Percentiles rank a stretch among this genome's conserved stretches.
Evolutionary conservation across 1,140 invertebrate genomes (phyloP).

Genomic region (Danaus plexippus): DNA sequence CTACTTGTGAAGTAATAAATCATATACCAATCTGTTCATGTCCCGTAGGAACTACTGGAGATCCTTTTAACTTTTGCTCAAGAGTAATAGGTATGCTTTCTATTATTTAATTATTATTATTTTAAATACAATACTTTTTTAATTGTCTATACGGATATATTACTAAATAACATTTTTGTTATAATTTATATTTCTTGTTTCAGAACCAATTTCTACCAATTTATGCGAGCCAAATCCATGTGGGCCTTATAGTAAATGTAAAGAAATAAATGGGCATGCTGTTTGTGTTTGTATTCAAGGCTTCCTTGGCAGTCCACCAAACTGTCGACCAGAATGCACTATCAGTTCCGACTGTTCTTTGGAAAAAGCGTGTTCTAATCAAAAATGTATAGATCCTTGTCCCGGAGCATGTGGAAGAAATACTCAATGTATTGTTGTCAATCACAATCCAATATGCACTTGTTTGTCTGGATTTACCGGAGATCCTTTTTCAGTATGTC

Average conservation of each 20-base stretch:
- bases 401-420: conserved; percentile 79
- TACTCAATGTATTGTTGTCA: conserved; percentile 76
- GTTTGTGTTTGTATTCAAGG: conserved; percentile 80
- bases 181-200: conserved; percentile 23
- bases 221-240: conserved; percentile 76
- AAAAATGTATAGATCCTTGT: conserved; percentile 82
- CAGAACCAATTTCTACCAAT: conserved; percentile 44
- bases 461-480: conserved; percentile 75
- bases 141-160: too few species aligned
- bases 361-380: conserved; percentile 76
- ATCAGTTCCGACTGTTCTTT: conserved; percentile 79
- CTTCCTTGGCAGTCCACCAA: conserved; percentile 80
- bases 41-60: conserved; percentile 77
- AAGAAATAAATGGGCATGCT: conserved; percentile 75
- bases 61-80: conserved; percentile 80
- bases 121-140: too few species aligned
- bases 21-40: conserved; percentile 82
- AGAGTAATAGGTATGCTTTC: conserved; percentile 56
- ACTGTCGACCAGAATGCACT: conserved; percentile 81
- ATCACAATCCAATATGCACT: conserved; percentile 78
- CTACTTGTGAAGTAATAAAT: conserved; percentile 84
- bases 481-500: conserved; percentile 76
- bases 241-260: conserved; percentile 80
- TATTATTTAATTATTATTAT: conserved; percentile 16
- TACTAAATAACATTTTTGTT: too few species aligned